Evolutionary conservation across 1,140 invertebrate species (phyloP), one percentile per base, ranked within the genome.

Genomic region (Hermatobates lingyangjiaoensis): DNA sequence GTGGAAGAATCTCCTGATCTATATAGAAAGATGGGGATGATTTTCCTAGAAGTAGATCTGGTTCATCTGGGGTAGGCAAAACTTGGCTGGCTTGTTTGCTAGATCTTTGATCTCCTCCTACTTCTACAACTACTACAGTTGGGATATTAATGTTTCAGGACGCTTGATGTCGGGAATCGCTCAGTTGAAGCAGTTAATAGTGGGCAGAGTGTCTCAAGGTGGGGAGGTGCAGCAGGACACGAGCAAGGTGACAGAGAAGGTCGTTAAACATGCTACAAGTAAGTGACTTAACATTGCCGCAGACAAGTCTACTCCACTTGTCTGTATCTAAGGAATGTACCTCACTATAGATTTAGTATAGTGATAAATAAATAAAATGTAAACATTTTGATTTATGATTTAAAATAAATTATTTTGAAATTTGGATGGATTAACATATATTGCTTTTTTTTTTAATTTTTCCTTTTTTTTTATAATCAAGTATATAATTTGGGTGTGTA

Each of bases 151-250:
- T 59, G 59, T 71, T 73, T 21, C 53, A 84, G 81, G 71, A 63
- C 71, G 74, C 51, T 66, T 83, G 27, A 71, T 83, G 49, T 70
- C 74, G 50, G 76, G 76, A 49, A 81, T 85, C 59, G 57, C 64
- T 14, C 79, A 82, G 60, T 66, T 75, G 20, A 80, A 81, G 61
- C 73, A 77, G 55, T 64, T 74, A 27, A 61, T 85, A 42, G 69
- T 71, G 34, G 64, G 73, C 46, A 81, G 79, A 65, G 66, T 76
- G 54, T 71, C 73, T 53, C 62, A 54, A 27, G 38, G 49, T n/a
- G 30, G 38, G 27, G 48, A 44, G 14, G 54, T 55, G 28, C 45
- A 45, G 12, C 72, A 75, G 56, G 77, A 81, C 54, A 59, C 83
- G 1, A 69, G 74, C n/a, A 65, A 70, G 39, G 73, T 76, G 59